Conservation (phyloP, 2,113 vertebrate species). For the Pygoscelis adeliae region DNA sequence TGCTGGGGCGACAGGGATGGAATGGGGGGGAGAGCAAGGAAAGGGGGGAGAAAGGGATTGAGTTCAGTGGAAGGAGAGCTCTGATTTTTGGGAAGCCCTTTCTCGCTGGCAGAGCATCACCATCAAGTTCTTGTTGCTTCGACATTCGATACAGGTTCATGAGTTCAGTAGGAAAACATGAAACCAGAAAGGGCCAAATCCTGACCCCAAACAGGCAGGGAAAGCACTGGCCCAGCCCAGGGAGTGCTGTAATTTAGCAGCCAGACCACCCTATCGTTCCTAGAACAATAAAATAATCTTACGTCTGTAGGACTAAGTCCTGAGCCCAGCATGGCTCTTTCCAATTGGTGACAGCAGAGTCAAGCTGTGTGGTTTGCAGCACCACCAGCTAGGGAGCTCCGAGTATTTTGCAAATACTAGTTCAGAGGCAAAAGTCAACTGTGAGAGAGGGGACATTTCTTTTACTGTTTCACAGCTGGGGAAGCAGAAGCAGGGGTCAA, state of each 20-base stretch:
- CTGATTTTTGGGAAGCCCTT: constrained; percentile 20
- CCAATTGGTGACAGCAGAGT: constrained; percentile 24
- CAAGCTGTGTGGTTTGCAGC: background rate
- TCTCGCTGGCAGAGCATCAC: constrained; percentile 20
- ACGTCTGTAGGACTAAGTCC: constrained; percentile 26
- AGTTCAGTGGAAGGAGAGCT: background rate
- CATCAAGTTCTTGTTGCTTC: constrained; percentile 10
- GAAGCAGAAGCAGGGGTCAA: background rate
- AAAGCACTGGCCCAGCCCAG: constrained; percentile 8
- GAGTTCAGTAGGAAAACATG: constrained; percentile 59
- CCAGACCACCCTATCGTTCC: constrained; percentile 39
- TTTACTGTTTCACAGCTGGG: background rate
- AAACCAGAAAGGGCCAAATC: constrained; percentile 56
- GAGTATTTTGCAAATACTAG: background rate
- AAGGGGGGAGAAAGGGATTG: background rate
- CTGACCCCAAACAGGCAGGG: constrained; percentile 32
- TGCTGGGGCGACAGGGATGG: background rate
- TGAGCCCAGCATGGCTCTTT: background rate
- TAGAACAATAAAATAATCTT: constrained; percentile 52
- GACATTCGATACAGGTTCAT: constrained; percentile 62
- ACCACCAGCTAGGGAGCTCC: background rate
- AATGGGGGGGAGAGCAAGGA: background rate
- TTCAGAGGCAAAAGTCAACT: background rate
- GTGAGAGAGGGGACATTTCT: background rate
- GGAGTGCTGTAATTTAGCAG: constrained; percentile 36